Evolutionary conservation across 53 echinoderm and acorn worm species (phyloP).

Genomic region (Temnopleurus reevesii): DNA sequence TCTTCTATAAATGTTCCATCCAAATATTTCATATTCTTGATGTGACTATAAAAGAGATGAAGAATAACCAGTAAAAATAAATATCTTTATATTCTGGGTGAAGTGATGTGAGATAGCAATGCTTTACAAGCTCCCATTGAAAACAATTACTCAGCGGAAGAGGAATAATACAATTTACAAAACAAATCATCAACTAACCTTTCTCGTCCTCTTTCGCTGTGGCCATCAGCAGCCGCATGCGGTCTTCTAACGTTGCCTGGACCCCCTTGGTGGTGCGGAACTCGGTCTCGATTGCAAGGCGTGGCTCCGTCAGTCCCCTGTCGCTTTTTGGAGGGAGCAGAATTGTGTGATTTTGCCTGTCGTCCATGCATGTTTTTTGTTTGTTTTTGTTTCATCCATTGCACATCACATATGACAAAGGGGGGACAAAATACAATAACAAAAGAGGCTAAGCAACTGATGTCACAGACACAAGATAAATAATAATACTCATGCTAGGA

Average conservation of each 20-base stretch:
- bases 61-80: too few species aligned
- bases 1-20: too few species aligned
- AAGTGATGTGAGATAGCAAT: too few species aligned
- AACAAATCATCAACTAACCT: conserved; percentile 30
- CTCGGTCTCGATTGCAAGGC: conserved; percentile 22
- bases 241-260: conserved; percentile 62
- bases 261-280: neutral
- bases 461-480: conserved; percentile 10
- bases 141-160: neutral
- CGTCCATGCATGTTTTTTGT: conserved; percentile 57
- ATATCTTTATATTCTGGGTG: too few species aligned
- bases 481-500: conserved; percentile 4
- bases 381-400: conserved; percentile 6
- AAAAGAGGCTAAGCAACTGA: conserved; percentile 53
- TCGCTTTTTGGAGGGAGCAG: conserved; percentile 63
- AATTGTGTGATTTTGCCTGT: conserved; percentile 65
- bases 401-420: conserved; percentile 27
- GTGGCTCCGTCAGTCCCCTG: conserved; percentile 8
- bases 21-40: too few species aligned
- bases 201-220: conserved; percentile 62
- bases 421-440: conserved; percentile 54
- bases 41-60: too few species aligned
- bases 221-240: conserved; percentile 56
- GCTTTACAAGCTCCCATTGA: too few species aligned
- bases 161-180: neutral